phyloP scores from a whole-genome alignment of 2,888 invertebrate genomes.

The Cryptocheilus praepositus region DNA sequence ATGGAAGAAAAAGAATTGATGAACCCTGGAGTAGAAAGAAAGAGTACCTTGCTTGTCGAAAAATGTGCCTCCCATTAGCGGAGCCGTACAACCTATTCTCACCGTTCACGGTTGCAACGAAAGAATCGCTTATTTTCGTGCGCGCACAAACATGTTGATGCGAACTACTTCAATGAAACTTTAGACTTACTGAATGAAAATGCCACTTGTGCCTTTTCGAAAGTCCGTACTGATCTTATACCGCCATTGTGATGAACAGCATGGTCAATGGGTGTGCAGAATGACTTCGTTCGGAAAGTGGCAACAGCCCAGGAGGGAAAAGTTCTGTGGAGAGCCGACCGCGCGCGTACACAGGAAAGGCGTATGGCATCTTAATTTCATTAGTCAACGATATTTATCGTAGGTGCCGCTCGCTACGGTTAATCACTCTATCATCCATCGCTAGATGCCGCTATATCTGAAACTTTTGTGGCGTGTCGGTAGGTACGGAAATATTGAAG shows the following conservation, averaged over 20 bases:
- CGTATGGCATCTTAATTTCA: too few relatives aligned
- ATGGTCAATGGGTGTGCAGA: slow-evolving; percentile 58
- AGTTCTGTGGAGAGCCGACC: too few relatives aligned
- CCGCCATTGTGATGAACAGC: slow-evolving; percentile 65
- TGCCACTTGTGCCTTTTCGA: slow-evolving; percentile 43
- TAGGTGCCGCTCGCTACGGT: too few relatives aligned
- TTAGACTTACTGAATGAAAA: slow-evolving; percentile 48
- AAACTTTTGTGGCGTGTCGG: too few relatives aligned
- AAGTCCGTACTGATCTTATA: slow-evolving; percentile 38
- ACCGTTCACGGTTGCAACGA: background rate
- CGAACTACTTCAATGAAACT: slow-evolving; percentile 19
- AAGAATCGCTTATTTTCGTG: background rate
- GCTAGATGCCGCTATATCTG: too few relatives aligned
- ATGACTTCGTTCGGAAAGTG: too few relatives aligned
- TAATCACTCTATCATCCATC: too few relatives aligned
- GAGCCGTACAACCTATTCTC: background rate
- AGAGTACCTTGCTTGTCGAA: slow-evolving; percentile 40
- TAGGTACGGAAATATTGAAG: too few relatives aligned
- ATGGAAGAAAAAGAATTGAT: slow-evolving; percentile 50
- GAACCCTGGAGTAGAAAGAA: slow-evolving; percentile 41
- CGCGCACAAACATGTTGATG: background rate
- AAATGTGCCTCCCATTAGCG: slow-evolving; percentile 18
- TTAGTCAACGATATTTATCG: too few relatives aligned
- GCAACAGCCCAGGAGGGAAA: too few relatives aligned
- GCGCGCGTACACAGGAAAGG: too few relatives aligned